Percentiles rank a stretch among this genome's conserved stretches.
These are phyloP conservation scores for Tiaroga cobitis DNA, from an alignment of 2,797 vertebrate genomes.

Conservation along the genomic window DNA sequence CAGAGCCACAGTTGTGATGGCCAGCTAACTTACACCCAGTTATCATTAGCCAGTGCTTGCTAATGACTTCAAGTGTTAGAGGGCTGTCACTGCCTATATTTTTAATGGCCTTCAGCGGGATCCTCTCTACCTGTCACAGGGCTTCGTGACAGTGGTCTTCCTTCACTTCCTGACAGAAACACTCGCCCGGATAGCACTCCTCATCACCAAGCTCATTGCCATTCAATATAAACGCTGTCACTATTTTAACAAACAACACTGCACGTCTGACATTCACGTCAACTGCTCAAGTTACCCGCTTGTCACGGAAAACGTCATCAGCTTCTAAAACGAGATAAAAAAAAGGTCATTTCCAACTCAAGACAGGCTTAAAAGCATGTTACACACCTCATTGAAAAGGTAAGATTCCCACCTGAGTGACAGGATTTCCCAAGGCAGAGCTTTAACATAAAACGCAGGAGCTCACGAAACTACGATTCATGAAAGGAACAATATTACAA, in stretches of 20 bases:
- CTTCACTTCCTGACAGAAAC: conserved; percentile 36
- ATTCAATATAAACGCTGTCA: conserved; percentile 44
- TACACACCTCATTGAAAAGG: conserved; percentile 11
- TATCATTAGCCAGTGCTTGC: conserved; percentile 71
- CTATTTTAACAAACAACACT: conserved; percentile 23
- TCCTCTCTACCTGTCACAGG: conserved; percentile 23
- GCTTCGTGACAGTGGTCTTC: conserved; percentile 45
- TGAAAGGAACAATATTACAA: background rate
- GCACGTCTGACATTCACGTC: conserved; percentile 27
- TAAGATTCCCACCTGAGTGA: conserved; percentile 20
- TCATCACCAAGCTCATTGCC: conserved; percentile 36
- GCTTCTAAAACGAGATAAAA: conserved; percentile 36
- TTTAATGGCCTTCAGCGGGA: conserved; percentile 71
- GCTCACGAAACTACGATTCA: background rate
- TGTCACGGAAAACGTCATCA: background rate
- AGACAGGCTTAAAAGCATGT: background rate
- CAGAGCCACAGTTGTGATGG: conserved; percentile 23
- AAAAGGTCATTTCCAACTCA: conserved; percentile 29
- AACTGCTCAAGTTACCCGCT: conserved; percentile 15
- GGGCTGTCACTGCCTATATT: conserved; percentile 77
- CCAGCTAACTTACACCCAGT: conserved; percentile 42
- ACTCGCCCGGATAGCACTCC: conserved; percentile 6
- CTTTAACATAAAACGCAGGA: conserved; percentile 11
- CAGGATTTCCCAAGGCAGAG: conserved; percentile 2
- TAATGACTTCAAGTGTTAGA: conserved; percentile 79